Percentiles rank a stretch among this genome's conserved stretches.
phyloP scores from a whole-genome alignment of 2,888 invertebrate genomes.

The Erynnis tages region DNA sequence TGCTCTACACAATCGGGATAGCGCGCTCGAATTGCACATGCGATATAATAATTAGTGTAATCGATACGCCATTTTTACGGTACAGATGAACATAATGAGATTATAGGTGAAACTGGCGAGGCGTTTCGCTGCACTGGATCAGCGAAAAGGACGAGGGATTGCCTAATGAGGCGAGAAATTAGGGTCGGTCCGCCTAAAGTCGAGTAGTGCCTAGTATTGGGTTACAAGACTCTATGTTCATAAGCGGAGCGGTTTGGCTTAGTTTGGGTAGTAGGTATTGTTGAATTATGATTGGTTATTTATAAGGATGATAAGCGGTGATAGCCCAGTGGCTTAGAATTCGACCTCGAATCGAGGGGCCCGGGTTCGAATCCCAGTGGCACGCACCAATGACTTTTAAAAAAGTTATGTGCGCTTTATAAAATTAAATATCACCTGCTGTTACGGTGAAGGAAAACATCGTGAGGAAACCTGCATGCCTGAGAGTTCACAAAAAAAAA shows the following conservation, averaged over 20 bases:
- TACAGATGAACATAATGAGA: constrained; percentile 54
- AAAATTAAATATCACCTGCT: too few relatives aligned
- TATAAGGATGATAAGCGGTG: too few relatives aligned
- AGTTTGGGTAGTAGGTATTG: background rate
- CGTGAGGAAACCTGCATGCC: too few relatives aligned
- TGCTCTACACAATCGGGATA: too few relatives aligned
- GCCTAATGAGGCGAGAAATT: constrained; percentile 77
- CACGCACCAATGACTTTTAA: too few relatives aligned
- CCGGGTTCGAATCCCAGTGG: too few relatives aligned
- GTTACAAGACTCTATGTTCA: constrained; percentile 47
- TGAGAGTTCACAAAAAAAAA: too few relatives aligned
- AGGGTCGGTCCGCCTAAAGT: constrained; percentile 62
- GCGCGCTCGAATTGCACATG: too few relatives aligned
- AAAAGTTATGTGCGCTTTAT: too few relatives aligned
- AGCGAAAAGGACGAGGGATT: constrained; percentile 65
- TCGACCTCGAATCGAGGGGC: too few relatives aligned
- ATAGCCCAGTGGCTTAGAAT: too few relatives aligned
- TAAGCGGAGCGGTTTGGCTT: constrained; percentile 26
- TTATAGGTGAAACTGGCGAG: constrained; percentile 39
- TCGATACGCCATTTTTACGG: constrained; percentile 54
- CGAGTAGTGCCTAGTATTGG: constrained; percentile 46
- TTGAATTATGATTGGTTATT: background rate
- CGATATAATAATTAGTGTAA: constrained; percentile 57
- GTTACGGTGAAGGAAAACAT: too few relatives aligned
- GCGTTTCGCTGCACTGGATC: constrained; percentile 53